These are phyloP conservation scores for Pyrocephalus nanus DNA, from an alignment of 2,797 vertebrate genomes.

Conservation along the genomic window DNA sequence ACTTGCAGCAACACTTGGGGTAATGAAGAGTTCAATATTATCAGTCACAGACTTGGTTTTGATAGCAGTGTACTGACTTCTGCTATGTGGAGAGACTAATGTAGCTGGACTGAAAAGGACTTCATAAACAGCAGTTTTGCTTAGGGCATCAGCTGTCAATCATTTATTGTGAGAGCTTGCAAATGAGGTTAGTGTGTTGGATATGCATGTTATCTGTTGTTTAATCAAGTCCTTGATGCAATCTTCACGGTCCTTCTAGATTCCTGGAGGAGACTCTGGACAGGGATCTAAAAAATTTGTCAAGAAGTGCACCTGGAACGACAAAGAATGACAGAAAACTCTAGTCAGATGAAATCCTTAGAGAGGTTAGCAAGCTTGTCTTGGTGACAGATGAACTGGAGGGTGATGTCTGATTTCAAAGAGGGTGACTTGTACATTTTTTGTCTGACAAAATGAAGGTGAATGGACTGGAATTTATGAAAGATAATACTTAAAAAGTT, in stretches of 20 bases:
- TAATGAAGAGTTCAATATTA: constrained; percentile 55
- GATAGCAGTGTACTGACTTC: neutral
- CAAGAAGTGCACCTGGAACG: constrained; percentile 29
- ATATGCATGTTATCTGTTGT: constrained; percentile 17
- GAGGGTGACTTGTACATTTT: neutral
- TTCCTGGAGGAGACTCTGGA: constrained; percentile 28
- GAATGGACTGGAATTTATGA: neutral
- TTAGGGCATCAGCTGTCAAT: constrained; percentile 53
- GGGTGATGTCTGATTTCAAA: constrained; percentile 23
- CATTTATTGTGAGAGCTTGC: constrained; percentile 30
- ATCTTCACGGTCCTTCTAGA: constrained; percentile 45
- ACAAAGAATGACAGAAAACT: constrained; percentile 13
- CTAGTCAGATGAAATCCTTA: constrained; percentile 3
- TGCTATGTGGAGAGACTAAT: constrained; percentile 33
- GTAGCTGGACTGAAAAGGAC: constrained; percentile 52
- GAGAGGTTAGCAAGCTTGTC: constrained; percentile 30
- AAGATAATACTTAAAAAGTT: neutral
- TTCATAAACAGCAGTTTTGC: constrained; percentile 57
- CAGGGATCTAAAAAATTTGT: constrained; percentile 17
- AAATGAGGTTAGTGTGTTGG: constrained; percentile 50
- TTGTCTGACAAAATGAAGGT: neutral
- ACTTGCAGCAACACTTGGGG: constrained; percentile 60
- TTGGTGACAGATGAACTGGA: constrained; percentile 11
- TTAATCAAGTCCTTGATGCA: constrained; percentile 51
- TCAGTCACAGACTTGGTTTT: constrained; percentile 32